These are phyloP conservation scores for Sarotherodon lohbergeri DNA, from an alignment of 2,113 vertebrate genomes.

Conservation along the genomic window DNA sequence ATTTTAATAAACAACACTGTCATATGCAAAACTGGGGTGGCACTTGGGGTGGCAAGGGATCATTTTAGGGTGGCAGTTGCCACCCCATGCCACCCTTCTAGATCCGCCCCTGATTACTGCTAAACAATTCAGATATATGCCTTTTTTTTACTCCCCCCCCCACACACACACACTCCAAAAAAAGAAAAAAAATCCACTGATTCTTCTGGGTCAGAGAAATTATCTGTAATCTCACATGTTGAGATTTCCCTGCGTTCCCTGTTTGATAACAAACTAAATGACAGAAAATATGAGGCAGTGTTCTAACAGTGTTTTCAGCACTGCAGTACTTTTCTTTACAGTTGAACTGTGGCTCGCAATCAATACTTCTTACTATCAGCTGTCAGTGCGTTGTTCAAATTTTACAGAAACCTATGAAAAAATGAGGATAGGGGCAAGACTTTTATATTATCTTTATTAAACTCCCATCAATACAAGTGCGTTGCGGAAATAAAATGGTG, in stretches of 20 bases:
- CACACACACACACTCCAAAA: background rate
- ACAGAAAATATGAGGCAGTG: background rate
- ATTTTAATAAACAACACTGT: no score
- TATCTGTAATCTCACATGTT: background rate
- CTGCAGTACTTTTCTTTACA: background rate
- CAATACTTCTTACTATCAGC: background rate
- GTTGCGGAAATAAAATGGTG: background rate
- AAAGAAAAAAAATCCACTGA: background rate
- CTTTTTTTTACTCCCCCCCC: background rate
- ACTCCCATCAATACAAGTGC: background rate
- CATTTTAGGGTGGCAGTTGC: no score
- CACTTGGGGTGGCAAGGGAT: no score
- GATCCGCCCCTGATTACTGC: no score
- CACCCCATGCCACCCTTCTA: no score
- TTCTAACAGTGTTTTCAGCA: constrained; percentile 1
- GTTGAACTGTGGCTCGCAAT: background rate
- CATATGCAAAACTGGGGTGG: no score
- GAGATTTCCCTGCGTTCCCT: background rate
- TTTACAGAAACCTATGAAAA: background rate
- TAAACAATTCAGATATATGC: background rate
- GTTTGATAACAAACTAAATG: background rate
- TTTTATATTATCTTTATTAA: background rate
- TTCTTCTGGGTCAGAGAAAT: background rate
- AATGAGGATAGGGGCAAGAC: background rate
- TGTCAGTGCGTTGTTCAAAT: background rate